phyloP scores from a whole-genome alignment of 2,113 vertebrate species.

The Oenanthe melanoleuca region DNA sequence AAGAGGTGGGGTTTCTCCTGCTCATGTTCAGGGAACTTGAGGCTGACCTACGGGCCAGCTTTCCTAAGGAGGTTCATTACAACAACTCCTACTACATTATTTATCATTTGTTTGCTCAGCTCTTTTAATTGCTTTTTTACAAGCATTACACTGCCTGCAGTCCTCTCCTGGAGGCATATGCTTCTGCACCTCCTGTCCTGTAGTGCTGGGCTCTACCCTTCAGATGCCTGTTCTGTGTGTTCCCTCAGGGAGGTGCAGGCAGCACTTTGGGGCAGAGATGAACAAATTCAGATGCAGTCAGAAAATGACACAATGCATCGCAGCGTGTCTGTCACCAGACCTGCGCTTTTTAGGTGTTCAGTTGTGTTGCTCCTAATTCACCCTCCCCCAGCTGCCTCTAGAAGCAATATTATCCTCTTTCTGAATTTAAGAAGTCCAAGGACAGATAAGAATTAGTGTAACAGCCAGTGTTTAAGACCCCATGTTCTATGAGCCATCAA shows the following conservation, averaged over 20 bases:
- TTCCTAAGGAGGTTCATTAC: conserved; percentile 31
- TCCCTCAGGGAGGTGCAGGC: not conserved
- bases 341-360: not conserved
- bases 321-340: not conserved
- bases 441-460: not conserved
- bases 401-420: not conserved
- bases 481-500: not conserved
- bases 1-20: not conserved
- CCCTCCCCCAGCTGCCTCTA: not conserved
- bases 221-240: fast-evolving
- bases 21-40: not conserved
- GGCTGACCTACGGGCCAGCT: not conserved
- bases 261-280: not conserved
- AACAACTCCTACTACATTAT: conserved; percentile 22
- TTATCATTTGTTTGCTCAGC: conserved; percentile 52
- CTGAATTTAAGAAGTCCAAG: not conserved
- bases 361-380: not conserved
- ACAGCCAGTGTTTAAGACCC: not conserved
- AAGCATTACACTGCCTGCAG: not conserved
- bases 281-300: not conserved
- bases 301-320: not conserved
- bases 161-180: not conserved
- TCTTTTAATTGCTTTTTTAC: conserved; percentile 44
- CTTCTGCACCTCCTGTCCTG: not conserved
- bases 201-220: not conserved